These are phyloP conservation scores for Apodemia mormo DNA, from an alignment of 2,888 invertebrate genomes.

Conservation along the genomic window DNA sequence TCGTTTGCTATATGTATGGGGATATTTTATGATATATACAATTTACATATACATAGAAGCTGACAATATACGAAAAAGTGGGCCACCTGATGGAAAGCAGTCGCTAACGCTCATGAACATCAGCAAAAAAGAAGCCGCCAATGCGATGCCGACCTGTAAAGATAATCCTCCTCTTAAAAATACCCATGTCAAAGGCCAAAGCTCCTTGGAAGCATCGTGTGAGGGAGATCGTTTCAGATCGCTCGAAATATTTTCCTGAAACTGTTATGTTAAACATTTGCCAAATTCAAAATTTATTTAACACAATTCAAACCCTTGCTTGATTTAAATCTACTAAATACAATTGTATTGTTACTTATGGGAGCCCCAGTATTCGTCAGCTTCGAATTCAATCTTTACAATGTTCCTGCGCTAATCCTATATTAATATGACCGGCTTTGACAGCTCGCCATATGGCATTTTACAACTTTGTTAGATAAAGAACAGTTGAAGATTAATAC, in stretches of 20 bases:
- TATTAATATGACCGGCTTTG: slow-evolving; percentile 49
- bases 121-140: no score
- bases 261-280: slow-evolving; percentile 32
- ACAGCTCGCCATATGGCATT: slow-evolving; percentile 69
- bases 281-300: slow-evolving; percentile 39
- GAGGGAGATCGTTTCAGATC: no score
- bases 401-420: slow-evolving; percentile 61
- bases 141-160: no score
- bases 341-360: neutral
- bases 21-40: no score
- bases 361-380: slow-evolving; percentile 21
- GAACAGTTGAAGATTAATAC: slow-evolving; percentile 44
- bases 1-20: no score
- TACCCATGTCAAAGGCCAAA: no score
- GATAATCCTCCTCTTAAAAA: no score
- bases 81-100: no score
- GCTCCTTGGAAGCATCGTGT: no score
- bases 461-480: slow-evolving; percentile 52
- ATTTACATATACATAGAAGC: no score
- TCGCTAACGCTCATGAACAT: no score
- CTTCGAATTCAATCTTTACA: slow-evolving; percentile 60
- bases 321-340: slow-evolving; percentile 1
- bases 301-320: neutral
- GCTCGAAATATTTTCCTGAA: slow-evolving; percentile 2
- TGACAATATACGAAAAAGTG: no score